phyloP scores from a whole-genome alignment of 2,113 vertebrate species.

The Paramormyrops kingsleyae region DNA sequence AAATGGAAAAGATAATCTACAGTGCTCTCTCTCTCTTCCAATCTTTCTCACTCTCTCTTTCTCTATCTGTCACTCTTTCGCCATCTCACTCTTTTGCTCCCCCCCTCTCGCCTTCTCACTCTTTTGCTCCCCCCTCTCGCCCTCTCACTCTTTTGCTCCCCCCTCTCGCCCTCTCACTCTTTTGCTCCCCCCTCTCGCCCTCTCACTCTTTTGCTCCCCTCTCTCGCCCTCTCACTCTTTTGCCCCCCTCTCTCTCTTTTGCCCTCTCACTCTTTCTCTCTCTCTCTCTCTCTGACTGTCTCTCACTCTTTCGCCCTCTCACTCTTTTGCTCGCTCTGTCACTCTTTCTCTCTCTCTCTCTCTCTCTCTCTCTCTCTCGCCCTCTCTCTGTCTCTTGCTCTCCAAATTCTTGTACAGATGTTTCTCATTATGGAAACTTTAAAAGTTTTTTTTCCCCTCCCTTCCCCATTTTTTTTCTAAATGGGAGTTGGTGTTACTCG shows the following conservation, averaged over 20 bases:
- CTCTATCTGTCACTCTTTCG: background rate
- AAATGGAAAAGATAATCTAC: constrained; percentile 13
- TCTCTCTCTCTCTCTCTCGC: background rate
- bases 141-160: background rate
- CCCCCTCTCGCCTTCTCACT: too few relatives aligned
- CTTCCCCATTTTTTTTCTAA: constrained; percentile 36
- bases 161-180: background rate
- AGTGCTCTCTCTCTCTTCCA: constrained; percentile 23
- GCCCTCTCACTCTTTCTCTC: background rate
- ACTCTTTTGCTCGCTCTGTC: too few relatives aligned
- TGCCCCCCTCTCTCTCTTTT: constrained; percentile 12
- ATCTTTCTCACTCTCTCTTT: background rate
- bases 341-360: too few relatives aligned
- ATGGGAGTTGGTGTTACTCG: constrained; percentile 59
- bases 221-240: constrained; percentile 16
- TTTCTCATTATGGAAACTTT: constrained; percentile 68
- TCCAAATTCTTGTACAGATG: constrained; percentile 52
- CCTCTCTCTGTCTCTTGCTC: constrained; percentile 24
- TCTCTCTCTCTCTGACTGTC: too few relatives aligned
- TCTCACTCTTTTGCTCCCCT: background rate
- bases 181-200: background rate
- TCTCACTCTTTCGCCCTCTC: too few relatives aligned
- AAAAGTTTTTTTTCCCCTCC: constrained; percentile 47
- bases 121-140: background rate
- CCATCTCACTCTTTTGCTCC: too few relatives aligned